Conservation (phyloP, 2,113 vertebrate genomes). For the Cyprinus carpio region DNA sequence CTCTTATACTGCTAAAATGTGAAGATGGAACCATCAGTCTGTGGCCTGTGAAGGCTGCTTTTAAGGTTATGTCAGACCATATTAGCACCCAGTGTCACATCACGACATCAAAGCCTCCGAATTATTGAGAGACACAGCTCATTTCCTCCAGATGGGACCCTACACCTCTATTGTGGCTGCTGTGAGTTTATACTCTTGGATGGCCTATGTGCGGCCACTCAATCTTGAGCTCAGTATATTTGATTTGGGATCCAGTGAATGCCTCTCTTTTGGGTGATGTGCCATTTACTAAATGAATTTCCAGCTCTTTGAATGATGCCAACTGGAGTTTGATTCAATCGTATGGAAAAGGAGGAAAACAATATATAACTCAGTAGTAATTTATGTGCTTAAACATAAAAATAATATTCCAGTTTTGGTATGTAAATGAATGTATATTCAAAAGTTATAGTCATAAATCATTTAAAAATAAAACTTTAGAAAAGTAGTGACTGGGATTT, state of each 20-base stretch:
- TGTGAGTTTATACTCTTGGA: neutral
- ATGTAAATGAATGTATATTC: neutral
- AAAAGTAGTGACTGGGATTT: neutral
- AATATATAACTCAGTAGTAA: neutral
- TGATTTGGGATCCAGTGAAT: neutral
- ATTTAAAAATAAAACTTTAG: neutral
- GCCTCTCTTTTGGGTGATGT: neutral
- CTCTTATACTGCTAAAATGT: neutral
- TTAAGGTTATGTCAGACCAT: constrained; percentile 2
- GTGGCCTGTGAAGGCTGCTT: neutral
- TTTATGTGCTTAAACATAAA: neutral
- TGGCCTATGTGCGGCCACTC: neutral
- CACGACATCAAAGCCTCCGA: constrained; percentile 12
- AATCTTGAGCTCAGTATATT: neutral
- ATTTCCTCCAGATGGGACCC: constrained; percentile 8
- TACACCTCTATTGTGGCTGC: neutral
- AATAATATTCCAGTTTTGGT: neutral
- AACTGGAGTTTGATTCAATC: neutral
- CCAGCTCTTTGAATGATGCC: neutral
- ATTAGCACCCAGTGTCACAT: neutral
- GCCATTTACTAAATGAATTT: neutral
- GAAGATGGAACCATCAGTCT: neutral
- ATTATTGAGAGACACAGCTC: neutral
- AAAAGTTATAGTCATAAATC: neutral
- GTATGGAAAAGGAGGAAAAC: neutral